Evolutionary conservation across 2,888 invertebrate species (phyloP), one percentile per base, ranked within the genome.

Genomic region (Plagodis pulveraria): DNA sequence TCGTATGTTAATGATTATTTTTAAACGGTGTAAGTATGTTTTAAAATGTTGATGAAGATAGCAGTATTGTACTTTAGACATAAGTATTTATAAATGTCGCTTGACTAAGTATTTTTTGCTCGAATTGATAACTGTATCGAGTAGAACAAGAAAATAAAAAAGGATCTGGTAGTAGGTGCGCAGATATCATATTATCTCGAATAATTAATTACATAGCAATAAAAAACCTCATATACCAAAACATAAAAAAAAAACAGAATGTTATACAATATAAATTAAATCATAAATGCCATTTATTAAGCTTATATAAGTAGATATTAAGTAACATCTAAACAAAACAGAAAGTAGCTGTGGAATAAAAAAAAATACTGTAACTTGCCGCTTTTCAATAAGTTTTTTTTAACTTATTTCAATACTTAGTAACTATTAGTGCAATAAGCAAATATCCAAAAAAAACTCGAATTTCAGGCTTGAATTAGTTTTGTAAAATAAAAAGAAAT

Each of bases 31-130:
- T 87, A 88, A 77, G 83, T 69, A 67, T 70, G 69, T 67, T 83
- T 83, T 81, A 80, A 77, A 76, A 76, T 78, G 71, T 79, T 74
- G 71, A 74, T 76, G 73, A 78, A 76, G 80, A 78, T 82, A 11
- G 12, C 89, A 88, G 88, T 89, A 89, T 89, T 88, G 80, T 84
- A 78, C 74, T 54, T 78, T 86, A 85, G 81, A 69, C 59, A 66
- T 84, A 87, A 78, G 71, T 82, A 83, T 83, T 83, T 83, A 84
- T 87, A 84, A 73, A 76, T 68, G 22, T 59, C 44, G 64, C 67
- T 61, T 54, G 44, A 51, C 49, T 55, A 49, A 58, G 54, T 52
- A 53, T 63, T 58, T 51, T 65, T 68, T 54, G 56, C 64, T 60
- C 59, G 59, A 61, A 64, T 61, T 46, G 40, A 45, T 43, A 50